Evolutionary conservation across 2,797 vertebrate species (phyloP).

Genomic region (Uromys caudimaculatus): DNA sequence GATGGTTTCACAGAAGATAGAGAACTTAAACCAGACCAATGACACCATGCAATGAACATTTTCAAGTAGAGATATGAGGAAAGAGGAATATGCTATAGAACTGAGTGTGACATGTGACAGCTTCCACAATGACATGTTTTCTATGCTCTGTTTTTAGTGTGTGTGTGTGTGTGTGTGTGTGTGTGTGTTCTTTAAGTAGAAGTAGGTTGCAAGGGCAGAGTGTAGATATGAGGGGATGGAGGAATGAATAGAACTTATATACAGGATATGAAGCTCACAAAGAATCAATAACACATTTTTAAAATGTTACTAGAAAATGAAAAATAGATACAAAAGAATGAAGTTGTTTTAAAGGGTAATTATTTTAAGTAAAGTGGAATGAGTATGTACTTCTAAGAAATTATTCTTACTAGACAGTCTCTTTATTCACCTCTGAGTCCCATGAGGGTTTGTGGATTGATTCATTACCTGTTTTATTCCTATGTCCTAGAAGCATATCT

Average conservation of each 20-base stretch:
- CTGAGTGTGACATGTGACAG: not conserved
- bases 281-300: not conserved
- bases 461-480: not conserved
- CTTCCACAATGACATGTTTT: not conserved
- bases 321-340: not conserved
- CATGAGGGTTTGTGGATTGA: rapidly evolving
- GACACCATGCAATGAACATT: not conserved
- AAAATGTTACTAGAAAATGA: not conserved
- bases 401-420: not conserved
- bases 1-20: not conserved
- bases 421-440: not conserved
- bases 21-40: not conserved
- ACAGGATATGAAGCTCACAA: not conserved
- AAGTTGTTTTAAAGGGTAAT: not conserved
- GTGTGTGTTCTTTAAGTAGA: not conserved
- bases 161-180: not conserved
- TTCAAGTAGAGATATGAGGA: not conserved
- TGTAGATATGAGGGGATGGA: not conserved
- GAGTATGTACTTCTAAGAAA: not conserved
- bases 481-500: not conserved
- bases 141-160: not conserved
- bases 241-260: not conserved
- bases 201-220: not conserved
- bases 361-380: not conserved
- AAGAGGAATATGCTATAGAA: not conserved